Base-by-base conservation (phyloP, 64 coral and sea anemone genomes). In the Stylophora pistillata region DNA sequence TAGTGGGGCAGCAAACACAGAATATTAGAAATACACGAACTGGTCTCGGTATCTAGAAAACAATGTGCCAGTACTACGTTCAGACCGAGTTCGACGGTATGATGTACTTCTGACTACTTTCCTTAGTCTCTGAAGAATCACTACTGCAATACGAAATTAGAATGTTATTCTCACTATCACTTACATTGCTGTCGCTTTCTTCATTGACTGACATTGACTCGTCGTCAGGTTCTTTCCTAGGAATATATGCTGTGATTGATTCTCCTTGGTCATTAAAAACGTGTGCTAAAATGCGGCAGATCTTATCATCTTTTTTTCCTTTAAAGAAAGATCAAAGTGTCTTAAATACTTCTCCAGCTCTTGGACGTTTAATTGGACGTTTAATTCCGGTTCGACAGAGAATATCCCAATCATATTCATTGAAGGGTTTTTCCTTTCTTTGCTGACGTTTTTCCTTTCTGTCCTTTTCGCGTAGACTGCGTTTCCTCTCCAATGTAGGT, bases 271-370 rank as follows among this genome's bases (percentile, higher is more conserved):
- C 30, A 55, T 87, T 74, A 62, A 25, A 87, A 13, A 75, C 30
- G 27, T 87, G 71, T 55, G 86, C 86, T 13, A 87, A 31, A 13
- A 87, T 37, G 26, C 28, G 56, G 74, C 71, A 9, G 28, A 64
- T 58, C 37, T 76, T 87, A 65, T 71, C 82, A 87, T 73, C 62
- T 73, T 87, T 75, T 15, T 87, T 87, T 65, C 85, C 33, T 78
- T 89, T 89, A 78, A 74, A 28, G 74, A 89, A 79, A 89, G 87
- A 53, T 78, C 78, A 89, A 89, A 89, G 60, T 69, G 60, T 37
- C 20, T 78, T 78, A 89, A 89, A 77, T 89, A 78, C 74, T 89
- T 78, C 75, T 89, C 87, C 78, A 89, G 74, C 87, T 78, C 59
- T 78, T 89, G 60, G 74, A 89, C 32, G 2, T 89, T 89, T 89